Evolutionary conservation across 2,113 vertebrate species (phyloP).

Genomic region (Protobothrops mucrosquamatus): DNA sequence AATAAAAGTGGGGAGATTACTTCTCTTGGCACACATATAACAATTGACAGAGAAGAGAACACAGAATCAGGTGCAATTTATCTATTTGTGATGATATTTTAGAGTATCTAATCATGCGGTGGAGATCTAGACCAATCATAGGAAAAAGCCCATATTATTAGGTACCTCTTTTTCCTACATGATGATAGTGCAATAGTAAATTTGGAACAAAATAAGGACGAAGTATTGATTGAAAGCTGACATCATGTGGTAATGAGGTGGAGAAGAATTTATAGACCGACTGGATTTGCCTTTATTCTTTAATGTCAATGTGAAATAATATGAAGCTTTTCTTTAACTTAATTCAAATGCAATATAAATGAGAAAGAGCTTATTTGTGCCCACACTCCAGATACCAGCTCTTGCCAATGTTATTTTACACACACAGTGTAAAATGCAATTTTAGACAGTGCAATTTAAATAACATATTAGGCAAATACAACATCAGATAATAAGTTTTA

Average conservation of each 20-base stretch:
- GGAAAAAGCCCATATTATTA: background rate
- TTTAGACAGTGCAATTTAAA: background rate
- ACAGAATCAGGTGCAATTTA: background rate
- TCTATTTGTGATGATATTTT: background rate
- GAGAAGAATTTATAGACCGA: background rate
- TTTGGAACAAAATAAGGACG: background rate
- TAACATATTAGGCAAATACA: background rate
- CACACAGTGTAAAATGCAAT: background rate
- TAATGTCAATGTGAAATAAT: background rate
- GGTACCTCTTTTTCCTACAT: background rate
- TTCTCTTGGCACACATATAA: background rate
- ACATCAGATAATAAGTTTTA: background rate
- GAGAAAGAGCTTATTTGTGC: background rate
- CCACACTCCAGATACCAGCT: background rate
- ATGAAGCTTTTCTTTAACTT: background rate
- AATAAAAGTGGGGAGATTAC: background rate
- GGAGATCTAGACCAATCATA: background rate
- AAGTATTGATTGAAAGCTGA: background rate
- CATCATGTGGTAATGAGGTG: background rate
- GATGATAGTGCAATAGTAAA: background rate
- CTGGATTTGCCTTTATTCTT: background rate
- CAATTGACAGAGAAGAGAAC: background rate
- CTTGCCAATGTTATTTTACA: background rate
- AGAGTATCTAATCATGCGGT: background rate
- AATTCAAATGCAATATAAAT: background rate